Conservation (phyloP, 2,888 invertebrate species). For the Orchesellides sinensis region DNA sequence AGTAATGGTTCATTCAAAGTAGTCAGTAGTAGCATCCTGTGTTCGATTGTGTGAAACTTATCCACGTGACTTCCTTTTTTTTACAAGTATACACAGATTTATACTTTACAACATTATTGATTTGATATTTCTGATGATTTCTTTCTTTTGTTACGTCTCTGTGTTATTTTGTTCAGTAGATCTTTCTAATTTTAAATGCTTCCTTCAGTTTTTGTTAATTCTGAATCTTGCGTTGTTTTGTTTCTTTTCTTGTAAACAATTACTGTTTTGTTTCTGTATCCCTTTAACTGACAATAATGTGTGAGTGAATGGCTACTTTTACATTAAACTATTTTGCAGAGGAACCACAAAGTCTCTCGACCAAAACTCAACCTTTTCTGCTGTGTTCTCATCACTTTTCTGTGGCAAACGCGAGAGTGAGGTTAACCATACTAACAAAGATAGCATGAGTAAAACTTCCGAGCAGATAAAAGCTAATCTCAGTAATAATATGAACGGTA, state of each 20-base stretch:
- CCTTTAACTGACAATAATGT: constrained; percentile 6
- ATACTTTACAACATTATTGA: constrained; percentile 11
- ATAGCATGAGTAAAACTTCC: constrained; percentile 64
- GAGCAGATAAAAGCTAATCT: constrained; percentile 66
- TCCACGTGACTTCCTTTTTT: constrained; percentile 47
- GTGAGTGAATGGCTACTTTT: constrained; percentile 39
- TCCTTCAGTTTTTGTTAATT: constrained; percentile 5
- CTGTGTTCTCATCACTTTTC: constrained; percentile 69
- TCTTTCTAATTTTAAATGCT: constrained; percentile 1
- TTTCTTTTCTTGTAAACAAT: neutral
- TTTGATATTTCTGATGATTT: neutral
- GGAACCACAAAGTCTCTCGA: constrained; percentile 69
- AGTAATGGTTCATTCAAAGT: constrained; percentile 49
- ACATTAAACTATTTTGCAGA: constrained; percentile 57
- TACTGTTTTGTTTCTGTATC: neutral
- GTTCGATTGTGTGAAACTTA: constrained; percentile 47
- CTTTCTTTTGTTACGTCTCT: no score
- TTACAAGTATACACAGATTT: constrained; percentile 46
- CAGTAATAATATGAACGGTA: constrained; percentile 63
- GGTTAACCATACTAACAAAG: constrained; percentile 67
- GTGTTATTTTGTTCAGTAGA: no score
- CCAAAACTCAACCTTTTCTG: constrained; percentile 68
- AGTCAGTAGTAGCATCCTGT: constrained; percentile 47
- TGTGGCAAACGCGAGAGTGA: constrained; percentile 67
- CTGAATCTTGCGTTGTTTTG: neutral